Conservation (phyloP, 2,888 invertebrate species). For the Strigamia transsilvanica region DNA sequence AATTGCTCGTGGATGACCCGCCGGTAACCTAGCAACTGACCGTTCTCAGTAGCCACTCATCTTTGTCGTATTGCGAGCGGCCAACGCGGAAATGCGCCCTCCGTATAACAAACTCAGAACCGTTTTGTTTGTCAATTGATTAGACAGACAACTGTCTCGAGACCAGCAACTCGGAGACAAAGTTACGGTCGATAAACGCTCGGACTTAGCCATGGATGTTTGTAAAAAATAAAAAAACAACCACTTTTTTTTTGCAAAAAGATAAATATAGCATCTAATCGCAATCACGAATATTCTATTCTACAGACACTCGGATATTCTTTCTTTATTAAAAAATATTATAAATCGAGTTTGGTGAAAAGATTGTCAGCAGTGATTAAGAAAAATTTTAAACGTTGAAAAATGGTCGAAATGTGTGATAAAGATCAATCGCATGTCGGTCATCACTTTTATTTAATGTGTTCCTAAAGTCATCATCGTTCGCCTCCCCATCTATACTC, state of each 20-base stretch:
- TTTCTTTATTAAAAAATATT: background rate
- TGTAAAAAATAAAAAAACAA: background rate
- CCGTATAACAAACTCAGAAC: background rate
- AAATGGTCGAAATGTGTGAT: background rate
- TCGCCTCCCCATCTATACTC: background rate
- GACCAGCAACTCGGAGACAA: background rate
- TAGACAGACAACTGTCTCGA: background rate
- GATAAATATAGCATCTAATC: too few relatives aligned
- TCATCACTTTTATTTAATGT: background rate
- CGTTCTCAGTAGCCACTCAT: constrained; percentile 48
- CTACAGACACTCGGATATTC: too few relatives aligned
- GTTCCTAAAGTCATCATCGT: background rate
- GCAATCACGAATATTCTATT: too few relatives aligned
- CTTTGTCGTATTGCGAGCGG: background rate
- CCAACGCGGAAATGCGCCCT: constrained; percentile 18
- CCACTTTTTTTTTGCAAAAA: too few relatives aligned
- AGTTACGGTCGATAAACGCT: constrained; percentile 20
- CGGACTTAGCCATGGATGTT: background rate
- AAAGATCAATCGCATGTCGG: background rate
- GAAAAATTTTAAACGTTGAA: background rate
- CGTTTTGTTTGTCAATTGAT: constrained; percentile 34
- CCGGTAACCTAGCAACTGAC: constrained; percentile 50
- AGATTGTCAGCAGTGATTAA: background rate
- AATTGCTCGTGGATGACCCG: constrained; percentile 51
- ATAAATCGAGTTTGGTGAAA: constrained; percentile 2